Evolutionary conservation across 2,797 vertebrate species (phyloP).

Genomic region (Leuciscus waleckii): DNA sequence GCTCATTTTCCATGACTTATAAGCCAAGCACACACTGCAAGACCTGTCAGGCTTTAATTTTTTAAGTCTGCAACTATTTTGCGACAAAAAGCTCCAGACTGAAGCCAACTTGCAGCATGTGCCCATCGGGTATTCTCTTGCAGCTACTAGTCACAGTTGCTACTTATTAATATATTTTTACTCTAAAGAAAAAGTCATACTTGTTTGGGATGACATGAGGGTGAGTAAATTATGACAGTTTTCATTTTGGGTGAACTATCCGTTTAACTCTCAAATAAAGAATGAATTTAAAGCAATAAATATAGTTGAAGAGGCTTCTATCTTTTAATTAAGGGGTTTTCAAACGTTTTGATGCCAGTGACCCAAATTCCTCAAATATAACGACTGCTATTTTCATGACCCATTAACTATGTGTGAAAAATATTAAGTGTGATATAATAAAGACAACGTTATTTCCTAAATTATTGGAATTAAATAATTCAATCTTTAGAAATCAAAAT

Average conservation of each 20-base stretch:
- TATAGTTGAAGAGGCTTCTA: no score
- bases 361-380: background rate
- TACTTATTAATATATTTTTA: background rate
- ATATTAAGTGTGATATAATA: background rate
- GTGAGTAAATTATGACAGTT: background rate
- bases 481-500: background rate
- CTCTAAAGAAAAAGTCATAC: background rate
- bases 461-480: background rate
- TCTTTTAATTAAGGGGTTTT: background rate
- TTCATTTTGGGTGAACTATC: background rate
- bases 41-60: constrained; percentile 2
- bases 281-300: background rate
- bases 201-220: background rate
- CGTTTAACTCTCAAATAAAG: background rate
- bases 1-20: constrained; percentile 4
- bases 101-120: background rate
- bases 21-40: constrained; percentile 11
- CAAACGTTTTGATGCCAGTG: background rate
- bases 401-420: background rate
- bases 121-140: background rate
- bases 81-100: background rate
- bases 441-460: background rate
- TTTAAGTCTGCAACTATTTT: background rate
- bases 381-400: background rate
- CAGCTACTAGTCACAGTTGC: background rate